Base-by-base conservation (phyloP, 2,888 invertebrate species). In the Himalopsyche anomala region DNA sequence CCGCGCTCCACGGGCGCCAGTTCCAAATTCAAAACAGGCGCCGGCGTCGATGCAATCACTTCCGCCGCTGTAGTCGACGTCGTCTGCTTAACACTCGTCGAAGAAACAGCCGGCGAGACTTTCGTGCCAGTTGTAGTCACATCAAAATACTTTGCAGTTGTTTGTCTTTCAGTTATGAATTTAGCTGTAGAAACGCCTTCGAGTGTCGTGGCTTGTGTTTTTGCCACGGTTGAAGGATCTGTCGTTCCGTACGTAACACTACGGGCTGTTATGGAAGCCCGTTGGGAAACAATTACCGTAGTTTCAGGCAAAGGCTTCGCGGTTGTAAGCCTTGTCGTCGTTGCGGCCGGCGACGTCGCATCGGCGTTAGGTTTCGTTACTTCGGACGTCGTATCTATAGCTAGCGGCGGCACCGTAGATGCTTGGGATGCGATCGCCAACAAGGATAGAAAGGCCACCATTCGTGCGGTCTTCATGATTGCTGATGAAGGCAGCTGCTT, bases 261-360 rank as follows among this genome's bases (percentile, higher is more conserved):
- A n/a, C 82, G 15, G 56, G 55, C 55, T 11, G 45, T 80, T 84
- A 38, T 84, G 19, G 28, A 83, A 74, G 51, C 80, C 12, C 51
- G 80, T 45, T 80, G n/a, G 19, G 51, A 19, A 80, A 42, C n/a
- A 11, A 42, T n/a, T 80, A 90, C 91, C 90, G 91, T 93, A 81
- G 87, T 86, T 91, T 91, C 92, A 91, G 90, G 90, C 90, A 90
- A 91, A 90, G 91, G 91, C 90, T 89, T 91, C 89, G 90, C 90
- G 90, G 92, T 92, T 91, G 92, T 74, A 8, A 74, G 38, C 74
- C 74, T 91, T 88, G 91, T 91, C 90, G 91, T 90, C 90, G 91
- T 90, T 89, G 90, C 88, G 89, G 91, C 90, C 88, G 91, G 90
- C 89, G 91, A 89, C 89, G 90, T 90, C 89, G 90, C 89, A 89